Evolutionary conservation across 2,888 invertebrate species (phyloP), one percentile per base, ranked within the genome.

Genomic region (Silvanus unidentatus): DNA sequence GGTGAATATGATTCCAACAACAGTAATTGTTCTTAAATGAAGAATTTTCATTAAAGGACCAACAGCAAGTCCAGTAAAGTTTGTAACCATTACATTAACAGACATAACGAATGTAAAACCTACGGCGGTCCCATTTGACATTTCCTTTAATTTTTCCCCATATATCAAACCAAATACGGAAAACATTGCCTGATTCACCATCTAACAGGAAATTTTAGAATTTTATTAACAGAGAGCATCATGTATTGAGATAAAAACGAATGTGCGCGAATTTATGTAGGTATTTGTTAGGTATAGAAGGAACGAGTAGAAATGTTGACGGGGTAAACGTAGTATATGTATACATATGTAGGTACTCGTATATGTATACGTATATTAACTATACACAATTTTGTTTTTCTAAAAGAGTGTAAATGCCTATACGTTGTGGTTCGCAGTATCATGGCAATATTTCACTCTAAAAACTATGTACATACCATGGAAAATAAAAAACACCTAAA

Each of bases 141-240:
- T 79, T 1, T 74, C 71, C 58, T 77, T 73, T 46, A 86, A 68
- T 47, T 80, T 75, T 52, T 80, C 80, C 35, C 81, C 84, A 54
- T 84, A 86, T 27, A 86, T 70, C 43, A 86, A 73, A 45, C 85
- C 82, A 65, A 84, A 85, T 36, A 84, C 73, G 2, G 85, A 84
- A 51, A 84, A 73, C 66, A 85, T 76, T 2, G 85, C 81, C 64
- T 85, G 82, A 65, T 84, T 85, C 54, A 83, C 81, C 68, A 83
- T 78, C 68, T 68, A 51, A 36, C 56, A 57, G 45, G 46, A 43
- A 35, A 29, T 27, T 28, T 16, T 34, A 12, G 12, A 27, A 10
- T 30, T 15, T 44, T 13, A 28, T 12, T 35, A 16, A 10, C 22
- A 13, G 40, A 5, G 22, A 5, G 14, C 22, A 2, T 13, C 13